Evolutionary conservation across 2,797 vertebrate genomes (phyloP), one percentile per base, ranked within the genome.

Genomic region (Onychomys torridus): DNA sequence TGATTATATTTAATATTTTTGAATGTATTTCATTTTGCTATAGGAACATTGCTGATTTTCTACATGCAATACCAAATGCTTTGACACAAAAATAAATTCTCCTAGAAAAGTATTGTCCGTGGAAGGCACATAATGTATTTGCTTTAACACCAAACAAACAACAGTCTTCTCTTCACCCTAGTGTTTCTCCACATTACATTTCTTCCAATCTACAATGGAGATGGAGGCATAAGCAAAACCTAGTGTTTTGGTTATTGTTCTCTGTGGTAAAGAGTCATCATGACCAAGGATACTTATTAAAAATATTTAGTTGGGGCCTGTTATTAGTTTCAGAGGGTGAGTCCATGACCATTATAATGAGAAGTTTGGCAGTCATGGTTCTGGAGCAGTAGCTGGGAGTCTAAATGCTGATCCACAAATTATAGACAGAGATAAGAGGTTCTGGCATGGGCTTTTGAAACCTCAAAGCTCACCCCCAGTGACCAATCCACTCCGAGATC

Each of bases 11-110:
- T 92, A 79, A 84, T 84, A 69, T 12, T 57, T 43, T 73, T 82
- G 52, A 55, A 87, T 87, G 4, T 29, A 93, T 93, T 87, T 75
- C 29, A 77, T 76, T 77, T 90, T 87, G 40, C 37, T 87, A 14
- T 76, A 55, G 34, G 49, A 87, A 69, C 6, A 46, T 61, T 77
- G 71, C 11, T 65, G 71, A 75, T 78, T 83, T 95, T 91, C 76
- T 77, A 37, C 16, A 46, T 69, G 37, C 11, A 90, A 46, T 6
- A 78, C 93, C 16, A 55, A 57, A 69, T 93, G 32, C 52, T 93
- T 88, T 93, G 71, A 8, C 91, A 11, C n/a, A 95, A 88, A 83
- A 76, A 61, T 49, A 61, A 77, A 93, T 57, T 25, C 11, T 78
- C 23, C 52, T 29, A 34, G 43, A 73, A 83, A 73, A 83, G 32